Percentiles rank a stretch among this genome's conserved stretches.
phyloP scores from a whole-genome alignment of 2,888 invertebrate genomes.

The Schizaphis graminum region DNA sequence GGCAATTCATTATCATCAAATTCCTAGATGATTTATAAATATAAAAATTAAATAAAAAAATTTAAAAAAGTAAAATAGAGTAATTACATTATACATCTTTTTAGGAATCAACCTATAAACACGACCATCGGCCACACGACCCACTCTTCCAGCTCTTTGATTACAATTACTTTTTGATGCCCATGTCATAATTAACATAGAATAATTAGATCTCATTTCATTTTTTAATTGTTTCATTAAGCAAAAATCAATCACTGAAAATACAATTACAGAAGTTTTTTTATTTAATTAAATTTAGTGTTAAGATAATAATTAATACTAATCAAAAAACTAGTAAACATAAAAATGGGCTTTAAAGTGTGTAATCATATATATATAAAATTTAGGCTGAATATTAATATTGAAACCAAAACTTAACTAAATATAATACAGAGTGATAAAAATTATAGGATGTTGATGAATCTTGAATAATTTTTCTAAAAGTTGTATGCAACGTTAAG shows the following conservation, averaged over 20 bases:
- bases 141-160: slow-evolving; percentile 92
- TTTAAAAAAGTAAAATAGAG: slow-evolving; percentile 67
- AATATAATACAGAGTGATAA: background rate
- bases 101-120: slow-evolving; percentile 85
- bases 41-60: background rate
- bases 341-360: background rate
- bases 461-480: background rate
- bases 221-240: slow-evolving; percentile 85
- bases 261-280: slow-evolving; percentile 65
- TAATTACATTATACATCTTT: slow-evolving; percentile 76
- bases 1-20: slow-evolving; percentile 52
- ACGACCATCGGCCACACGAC: slow-evolving; percentile 86
- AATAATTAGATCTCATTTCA: slow-evolving; percentile 84
- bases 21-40: background rate
- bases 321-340: background rate
- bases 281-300: background rate
- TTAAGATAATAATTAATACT: background rate
- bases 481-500: background rate
- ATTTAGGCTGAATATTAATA: background rate
- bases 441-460: background rate
- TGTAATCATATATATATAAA: background rate
- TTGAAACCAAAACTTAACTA: background rate
- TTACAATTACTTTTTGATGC: slow-evolving; percentile 90
- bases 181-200: slow-evolving; percentile 85
- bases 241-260: slow-evolving; percentile 92